These are phyloP conservation scores for Oncopeltus fasciatus DNA, from an alignment of 1,140 invertebrate species.

Conservation along the genomic window DNA sequence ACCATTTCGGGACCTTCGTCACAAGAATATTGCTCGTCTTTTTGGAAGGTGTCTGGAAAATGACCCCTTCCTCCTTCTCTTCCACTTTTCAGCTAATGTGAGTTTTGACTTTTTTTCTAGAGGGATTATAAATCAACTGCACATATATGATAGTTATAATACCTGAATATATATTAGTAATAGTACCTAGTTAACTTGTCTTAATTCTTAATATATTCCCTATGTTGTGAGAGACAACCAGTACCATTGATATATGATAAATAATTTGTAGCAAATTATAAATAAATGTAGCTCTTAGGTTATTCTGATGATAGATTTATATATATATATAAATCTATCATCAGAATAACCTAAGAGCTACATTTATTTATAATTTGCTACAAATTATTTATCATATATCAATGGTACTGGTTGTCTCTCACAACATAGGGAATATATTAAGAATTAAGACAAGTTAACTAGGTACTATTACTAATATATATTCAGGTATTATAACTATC, in stretches of 20 bases:
- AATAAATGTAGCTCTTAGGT: too few relatives aligned
- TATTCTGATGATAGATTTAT: too few relatives aligned
- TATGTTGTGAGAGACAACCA: background rate
- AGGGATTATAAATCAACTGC: background rate
- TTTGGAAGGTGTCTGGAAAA: slow-evolving; percentile 46
- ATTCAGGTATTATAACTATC: background rate
- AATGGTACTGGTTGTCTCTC: too few relatives aligned
- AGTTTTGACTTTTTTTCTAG: slow-evolving; percentile 27
- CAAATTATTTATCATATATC: too few relatives aligned
- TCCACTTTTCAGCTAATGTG: slow-evolving; percentile 47
- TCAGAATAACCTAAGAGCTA: too few relatives aligned
- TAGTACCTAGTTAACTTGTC: slow-evolving; percentile 7
- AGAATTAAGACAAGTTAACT: background rate
- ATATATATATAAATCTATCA: too few relatives aligned
- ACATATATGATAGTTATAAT: background rate
- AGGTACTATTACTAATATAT: slow-evolving; percentile 26
- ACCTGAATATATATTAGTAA: slow-evolving; percentile 24
- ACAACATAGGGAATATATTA: background rate
- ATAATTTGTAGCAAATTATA: too few relatives aligned
- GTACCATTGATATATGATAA: too few relatives aligned
- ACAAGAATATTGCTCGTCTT: slow-evolving; percentile 44
- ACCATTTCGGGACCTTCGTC: slow-evolving; percentile 46
- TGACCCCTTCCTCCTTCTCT: slow-evolving; percentile 45
- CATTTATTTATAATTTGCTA: too few relatives aligned
- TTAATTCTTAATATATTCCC: background rate